phyloP scores from a whole-genome alignment of 2,888 invertebrate species.

The Nephrotoma appendiculata region DNA sequence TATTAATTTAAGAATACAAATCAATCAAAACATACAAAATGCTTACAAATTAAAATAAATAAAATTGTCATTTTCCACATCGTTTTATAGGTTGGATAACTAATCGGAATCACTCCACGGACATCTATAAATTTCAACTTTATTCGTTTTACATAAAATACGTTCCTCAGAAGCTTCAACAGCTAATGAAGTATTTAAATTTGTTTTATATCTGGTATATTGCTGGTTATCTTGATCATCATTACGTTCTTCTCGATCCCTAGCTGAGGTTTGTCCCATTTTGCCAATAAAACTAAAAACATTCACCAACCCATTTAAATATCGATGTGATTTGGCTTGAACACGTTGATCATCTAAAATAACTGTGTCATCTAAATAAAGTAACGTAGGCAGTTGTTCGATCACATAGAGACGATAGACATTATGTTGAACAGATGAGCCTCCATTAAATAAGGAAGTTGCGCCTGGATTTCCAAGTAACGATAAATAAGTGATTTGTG shows the following conservation, averaged over 20 bases:
- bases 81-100: neutral
- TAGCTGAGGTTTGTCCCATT: neutral
- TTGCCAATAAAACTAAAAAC: neutral
- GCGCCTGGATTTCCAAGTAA: constrained; percentile 77
- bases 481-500: constrained; percentile 58
- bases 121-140: neutral
- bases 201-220: neutral
- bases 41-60: neutral
- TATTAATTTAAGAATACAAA: neutral
- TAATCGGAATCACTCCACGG: neutral
- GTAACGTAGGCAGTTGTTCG: constrained; percentile 20
- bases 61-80: neutral
- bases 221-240: neutral
- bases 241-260: neutral
- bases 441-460: constrained; percentile 62
- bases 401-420: constrained; percentile 22
- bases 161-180: neutral
- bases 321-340: neutral
- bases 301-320: neutral
- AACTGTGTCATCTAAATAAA: constrained; percentile 23
- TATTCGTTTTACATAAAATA: neutral
- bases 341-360: constrained; percentile 8
- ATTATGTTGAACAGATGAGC: constrained; percentile 11
- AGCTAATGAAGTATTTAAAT: neutral
- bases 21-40: neutral